Percentiles rank a stretch among this genome's conserved stretches.
These are phyloP conservation scores for Notolepis coatsorum DNA, from an alignment of 2,797 vertebrate genomes.

Conservation along the genomic window DNA sequence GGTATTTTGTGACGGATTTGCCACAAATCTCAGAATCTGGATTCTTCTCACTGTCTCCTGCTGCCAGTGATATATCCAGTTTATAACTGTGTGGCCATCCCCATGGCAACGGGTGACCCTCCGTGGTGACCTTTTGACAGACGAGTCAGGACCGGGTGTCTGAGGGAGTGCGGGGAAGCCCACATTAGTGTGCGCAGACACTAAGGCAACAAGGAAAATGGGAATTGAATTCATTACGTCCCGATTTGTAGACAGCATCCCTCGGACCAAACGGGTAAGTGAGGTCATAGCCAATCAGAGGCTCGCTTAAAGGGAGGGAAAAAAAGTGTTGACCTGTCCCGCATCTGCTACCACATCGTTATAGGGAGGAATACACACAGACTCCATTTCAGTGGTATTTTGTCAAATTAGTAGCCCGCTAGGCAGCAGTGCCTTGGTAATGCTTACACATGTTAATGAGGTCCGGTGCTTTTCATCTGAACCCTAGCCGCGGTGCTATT, in stretches of 20 bases:
- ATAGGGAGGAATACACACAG: constrained; percentile 34
- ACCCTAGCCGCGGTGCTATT: constrained; percentile 2
- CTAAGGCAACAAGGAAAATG: constrained; percentile 33
- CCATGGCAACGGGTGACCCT: constrained; percentile 54
- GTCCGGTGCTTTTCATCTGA: constrained; percentile 47
- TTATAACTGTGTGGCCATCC: constrained; percentile 24
- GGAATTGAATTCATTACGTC: constrained; percentile 66
- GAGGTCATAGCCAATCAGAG: constrained; percentile 21
- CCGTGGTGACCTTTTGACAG: constrained; percentile 31
- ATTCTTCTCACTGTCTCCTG: neutral
- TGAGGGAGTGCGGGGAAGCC: constrained; percentile 32
- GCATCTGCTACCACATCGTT: constrained; percentile 38
- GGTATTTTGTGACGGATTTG: neutral
- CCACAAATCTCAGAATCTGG: neutral
- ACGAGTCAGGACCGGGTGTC: constrained; percentile 26
- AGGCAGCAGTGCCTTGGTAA: constrained; percentile 47
- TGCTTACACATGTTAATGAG: constrained; percentile 64
- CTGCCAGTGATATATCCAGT: constrained; percentile 18
- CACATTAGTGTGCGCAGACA: constrained; percentile 28
- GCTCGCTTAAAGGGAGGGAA: constrained; percentile 15
- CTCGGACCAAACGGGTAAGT: constrained; percentile 12
- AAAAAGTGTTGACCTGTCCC: constrained; percentile 14
- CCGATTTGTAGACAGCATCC: constrained; percentile 27
- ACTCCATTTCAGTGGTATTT: constrained; percentile 37
- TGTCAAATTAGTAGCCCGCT: constrained; percentile 66